Evolutionary conservation across 2,888 invertebrate genomes (phyloP), one percentile per base, ranked within the genome.

Genomic region (Melinopterus prodromus): DNA sequence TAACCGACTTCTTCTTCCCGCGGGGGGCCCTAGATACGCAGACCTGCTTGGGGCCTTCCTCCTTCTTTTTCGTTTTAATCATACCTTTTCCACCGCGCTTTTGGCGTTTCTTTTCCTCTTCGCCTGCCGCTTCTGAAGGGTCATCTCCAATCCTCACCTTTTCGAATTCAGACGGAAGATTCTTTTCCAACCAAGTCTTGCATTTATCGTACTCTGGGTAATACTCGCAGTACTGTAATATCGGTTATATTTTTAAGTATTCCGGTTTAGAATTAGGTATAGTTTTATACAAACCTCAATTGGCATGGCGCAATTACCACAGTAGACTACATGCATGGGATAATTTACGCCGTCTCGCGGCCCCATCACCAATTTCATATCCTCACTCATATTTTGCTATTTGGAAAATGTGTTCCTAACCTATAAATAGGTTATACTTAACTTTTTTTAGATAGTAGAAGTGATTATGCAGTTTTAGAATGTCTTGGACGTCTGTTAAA

Each of bases 1-100:
- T 99, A 1, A 99, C 98, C 71, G 96, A 98, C 92, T 99, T 99
- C 94, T 99, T 99, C 89, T 99, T 99, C 82, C 99, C 99, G 85
- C 99, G 92, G 16, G 98, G 98, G 82, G 97, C 96, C 86, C 97
- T 92, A 0, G 96, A 97, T 3, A 98, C 92, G 86, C 94, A 94
- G 72, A 97, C 94, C 88, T 95, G 92, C 88, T 96, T 96, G 12
- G 96, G 96, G 12, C 94, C 95, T 89, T 97, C 96, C 85, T 97
- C 96, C 88, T 97, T 98, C 91, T 98, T 98, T 90, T 98, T 98
- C 9, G 98, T 94, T 89, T 98, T 98, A 80, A 98, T 93, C 91
- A 97, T 94, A 70, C 98, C 99, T 89, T 98, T 98, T 7, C 99
- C 99, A 69, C 99, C 99, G 75, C 99, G 93, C 88, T 98, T 99